phyloP scores from a whole-genome alignment of 2,113 vertebrate species.

The Halichoerus grypus region DNA sequence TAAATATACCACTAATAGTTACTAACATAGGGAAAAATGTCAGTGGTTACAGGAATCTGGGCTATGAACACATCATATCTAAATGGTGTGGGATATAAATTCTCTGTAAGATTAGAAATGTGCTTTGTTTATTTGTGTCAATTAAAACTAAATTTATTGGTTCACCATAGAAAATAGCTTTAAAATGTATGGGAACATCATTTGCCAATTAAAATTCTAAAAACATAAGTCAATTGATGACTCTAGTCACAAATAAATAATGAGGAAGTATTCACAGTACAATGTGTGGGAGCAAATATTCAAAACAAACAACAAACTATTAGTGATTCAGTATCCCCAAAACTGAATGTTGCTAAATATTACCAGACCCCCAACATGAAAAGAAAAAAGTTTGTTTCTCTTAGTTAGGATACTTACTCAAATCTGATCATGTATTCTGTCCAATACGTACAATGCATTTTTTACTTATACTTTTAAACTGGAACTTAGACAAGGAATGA shows the following conservation, averaged over 20 bases:
- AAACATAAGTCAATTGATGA: conserved; percentile 62
- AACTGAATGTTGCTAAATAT: conserved; percentile 1
- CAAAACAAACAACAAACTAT: conserved; percentile 24
- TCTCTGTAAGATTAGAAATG: conserved; percentile 41
- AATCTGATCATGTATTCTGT: not conserved
- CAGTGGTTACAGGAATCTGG: not conserved
- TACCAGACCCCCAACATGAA: not conserved
- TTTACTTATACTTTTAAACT: conserved; percentile 52
- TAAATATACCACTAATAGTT: not conserved
- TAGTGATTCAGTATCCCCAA: conserved; percentile 36
- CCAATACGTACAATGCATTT: not conserved
- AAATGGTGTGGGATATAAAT: not conserved
- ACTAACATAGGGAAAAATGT: not conserved
- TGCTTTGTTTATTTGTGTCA: not conserved
- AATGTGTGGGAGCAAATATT: conserved; percentile 52
- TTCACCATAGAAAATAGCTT: conserved; percentile 52
- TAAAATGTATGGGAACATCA: conserved; percentile 39
- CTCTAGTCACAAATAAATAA: conserved; percentile 67
- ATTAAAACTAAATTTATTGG: conserved; percentile 52
- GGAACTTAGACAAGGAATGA: conserved; percentile 25
- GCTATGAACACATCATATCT: not conserved
- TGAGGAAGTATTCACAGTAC: conserved; percentile 53
- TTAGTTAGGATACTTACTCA: not conserved
- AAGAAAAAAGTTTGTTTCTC: not conserved
- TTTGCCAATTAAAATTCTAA: conserved; percentile 71